Evolutionary conservation across 2,888 invertebrate species (phyloP).

Genomic region (Serrognathus titanus): DNA sequence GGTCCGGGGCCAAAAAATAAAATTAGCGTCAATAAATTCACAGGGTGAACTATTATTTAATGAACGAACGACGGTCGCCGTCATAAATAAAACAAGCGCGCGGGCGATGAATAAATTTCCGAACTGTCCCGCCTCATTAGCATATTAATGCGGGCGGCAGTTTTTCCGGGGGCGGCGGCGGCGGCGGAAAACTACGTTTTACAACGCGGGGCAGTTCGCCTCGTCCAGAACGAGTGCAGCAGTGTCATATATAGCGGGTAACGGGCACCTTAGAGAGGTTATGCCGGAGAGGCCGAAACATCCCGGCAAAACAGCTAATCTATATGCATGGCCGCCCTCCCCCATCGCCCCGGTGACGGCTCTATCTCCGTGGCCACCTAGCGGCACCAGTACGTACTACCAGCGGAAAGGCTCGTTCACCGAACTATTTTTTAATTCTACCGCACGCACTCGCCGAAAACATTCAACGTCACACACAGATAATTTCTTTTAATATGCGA

Average conservation of each 20-base stretch:
- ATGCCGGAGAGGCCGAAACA: slow-evolving; percentile 26
- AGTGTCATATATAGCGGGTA: slow-evolving; percentile 1
- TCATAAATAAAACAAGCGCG: too few species aligned
- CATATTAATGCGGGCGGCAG: too few species aligned
- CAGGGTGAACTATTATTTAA: too few species aligned
- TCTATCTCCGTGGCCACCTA: slow-evolving; percentile 47
- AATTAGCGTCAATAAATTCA: too few species aligned
- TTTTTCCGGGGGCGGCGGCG: too few species aligned
- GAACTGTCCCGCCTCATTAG: too few species aligned
- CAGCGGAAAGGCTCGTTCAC: slow-evolving; percentile 24
- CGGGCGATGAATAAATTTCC: too few species aligned
- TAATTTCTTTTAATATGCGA: too few species aligned
- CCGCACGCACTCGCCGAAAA: too few species aligned
- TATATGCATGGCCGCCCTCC: slow-evolving; percentile 52
- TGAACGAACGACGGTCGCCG: too few species aligned
- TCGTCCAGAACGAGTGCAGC: slow-evolving; percentile 4
- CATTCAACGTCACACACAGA: too few species aligned
- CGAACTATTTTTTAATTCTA: not conserved
- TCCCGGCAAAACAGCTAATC: slow-evolving; percentile 54
- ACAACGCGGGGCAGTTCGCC: not conserved
- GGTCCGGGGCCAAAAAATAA: too few species aligned
- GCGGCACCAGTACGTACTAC: slow-evolving; percentile 31
- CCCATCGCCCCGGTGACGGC: slow-evolving; percentile 40
- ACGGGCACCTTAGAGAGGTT: slow-evolving; percentile 14
- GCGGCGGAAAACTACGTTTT: not conserved